A percentile compares a stretch with the other conserved stretches of the same genome.
These are phyloP conservation scores for Bombus ignitus DNA, from an alignment of 1,140 invertebrate genomes.

Conservation along the genomic window DNA sequence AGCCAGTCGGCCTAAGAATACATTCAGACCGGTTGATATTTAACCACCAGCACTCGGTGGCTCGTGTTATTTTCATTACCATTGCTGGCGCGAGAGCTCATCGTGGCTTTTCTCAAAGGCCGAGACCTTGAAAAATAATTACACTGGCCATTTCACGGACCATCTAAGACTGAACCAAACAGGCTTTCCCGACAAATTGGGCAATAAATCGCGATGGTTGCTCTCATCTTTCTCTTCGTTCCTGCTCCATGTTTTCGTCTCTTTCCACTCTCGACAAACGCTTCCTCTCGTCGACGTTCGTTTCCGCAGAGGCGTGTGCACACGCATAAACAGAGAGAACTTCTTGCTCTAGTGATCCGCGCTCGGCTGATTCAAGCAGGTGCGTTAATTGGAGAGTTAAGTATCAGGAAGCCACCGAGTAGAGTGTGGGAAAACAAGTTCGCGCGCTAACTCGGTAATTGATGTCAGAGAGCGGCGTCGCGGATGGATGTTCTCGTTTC, in stretches of 20 bases:
- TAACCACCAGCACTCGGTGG: constrained; percentile 28
- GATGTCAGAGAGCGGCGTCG: constrained; percentile 28
- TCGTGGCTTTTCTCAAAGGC: constrained; percentile 29
- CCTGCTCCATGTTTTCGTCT: not conserved
- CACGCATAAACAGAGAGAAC: not conserved
- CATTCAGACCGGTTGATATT: constrained; percentile 34
- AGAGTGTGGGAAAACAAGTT: constrained; percentile 50
- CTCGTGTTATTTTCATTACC: constrained; percentile 55
- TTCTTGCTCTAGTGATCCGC: constrained; percentile 9
- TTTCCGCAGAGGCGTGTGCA: not conserved
- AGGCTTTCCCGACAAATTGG: constrained; percentile 58
- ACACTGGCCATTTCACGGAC: constrained; percentile 57
- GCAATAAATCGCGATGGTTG: constrained; percentile 59
- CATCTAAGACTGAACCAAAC: constrained; percentile 41
- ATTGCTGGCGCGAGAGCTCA: not conserved
- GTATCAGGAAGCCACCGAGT: constrained; percentile 59
- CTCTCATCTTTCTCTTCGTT: not conserved
- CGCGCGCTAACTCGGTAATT: constrained; percentile 16
- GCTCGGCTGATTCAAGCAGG: constrained; percentile 49
- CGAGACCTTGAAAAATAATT: constrained; percentile 68
- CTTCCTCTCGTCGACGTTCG: not conserved
- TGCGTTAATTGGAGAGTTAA: constrained; percentile 74
- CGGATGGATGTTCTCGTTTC: constrained; percentile 51
- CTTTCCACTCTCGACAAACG: not conserved
- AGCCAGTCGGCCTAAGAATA: not conserved